A percentile compares a stretch with the other conserved stretches of the same genome.
These are phyloP conservation scores for Tylochromis polylepis DNA, from an alignment of 2,113 vertebrate genomes.

Conservation along the genomic window DNA sequence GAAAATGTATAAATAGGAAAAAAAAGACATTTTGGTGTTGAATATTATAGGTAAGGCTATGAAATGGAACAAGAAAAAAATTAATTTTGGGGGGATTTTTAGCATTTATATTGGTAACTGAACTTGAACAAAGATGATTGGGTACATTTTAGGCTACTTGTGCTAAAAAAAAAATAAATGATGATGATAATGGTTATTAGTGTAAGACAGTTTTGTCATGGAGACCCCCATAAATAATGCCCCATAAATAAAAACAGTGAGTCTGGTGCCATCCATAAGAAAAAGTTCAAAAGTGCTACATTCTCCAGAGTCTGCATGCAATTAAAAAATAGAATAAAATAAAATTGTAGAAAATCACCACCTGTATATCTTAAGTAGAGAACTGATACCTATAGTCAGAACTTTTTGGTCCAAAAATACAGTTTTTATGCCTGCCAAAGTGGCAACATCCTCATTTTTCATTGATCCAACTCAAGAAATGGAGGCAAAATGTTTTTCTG, in stretches of 20 bases:
- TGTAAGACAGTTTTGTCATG: background rate
- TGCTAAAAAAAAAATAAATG: background rate
- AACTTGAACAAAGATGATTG: rapidly evolving
- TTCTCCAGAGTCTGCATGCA: background rate
- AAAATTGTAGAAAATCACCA: background rate
- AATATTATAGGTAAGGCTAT: rapidly evolving
- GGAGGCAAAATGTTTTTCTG: background rate
- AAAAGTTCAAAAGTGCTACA: background rate
- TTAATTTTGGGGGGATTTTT: background rate
- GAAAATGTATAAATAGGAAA: rapidly evolving
- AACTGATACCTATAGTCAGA: background rate
- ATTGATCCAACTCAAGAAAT: rapidly evolving
- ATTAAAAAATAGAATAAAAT: rapidly evolving
- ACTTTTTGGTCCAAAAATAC: too few relatives aligned
- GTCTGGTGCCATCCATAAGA: background rate
- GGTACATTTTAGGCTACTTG: background rate
- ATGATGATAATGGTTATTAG: rapidly evolving
- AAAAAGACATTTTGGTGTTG: background rate
- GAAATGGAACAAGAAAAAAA: background rate
- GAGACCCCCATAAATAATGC: background rate
- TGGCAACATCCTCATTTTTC: rapidly evolving
- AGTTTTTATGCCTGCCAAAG: background rate
- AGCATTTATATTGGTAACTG: background rate
- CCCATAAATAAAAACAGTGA: background rate
- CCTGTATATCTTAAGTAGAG: background rate